phyloP scores from a whole-genome alignment of 2,888 invertebrate genomes.

The Caenorhabditis auriculariae region DNA sequence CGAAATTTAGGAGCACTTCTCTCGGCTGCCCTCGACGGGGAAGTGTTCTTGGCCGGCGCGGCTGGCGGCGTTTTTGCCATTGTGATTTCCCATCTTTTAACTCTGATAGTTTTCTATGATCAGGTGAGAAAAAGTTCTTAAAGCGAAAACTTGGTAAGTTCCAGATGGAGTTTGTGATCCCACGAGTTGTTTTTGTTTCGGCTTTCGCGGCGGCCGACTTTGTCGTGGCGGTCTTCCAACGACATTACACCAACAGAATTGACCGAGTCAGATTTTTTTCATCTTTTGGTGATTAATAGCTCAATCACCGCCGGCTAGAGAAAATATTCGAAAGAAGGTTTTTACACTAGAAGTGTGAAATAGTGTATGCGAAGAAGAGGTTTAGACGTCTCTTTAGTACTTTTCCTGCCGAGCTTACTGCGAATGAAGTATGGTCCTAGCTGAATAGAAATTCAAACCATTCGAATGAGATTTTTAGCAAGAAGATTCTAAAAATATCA shows the following conservation, averaged over 20 bases:
- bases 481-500: no score
- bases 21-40: slow-evolving; percentile 66
- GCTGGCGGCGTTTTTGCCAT: slow-evolving; percentile 88
- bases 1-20: slow-evolving; percentile 66
- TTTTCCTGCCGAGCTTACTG: no score
- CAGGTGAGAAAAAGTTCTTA: slow-evolving; percentile 65
- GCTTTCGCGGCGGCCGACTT: slow-evolving; percentile 81
- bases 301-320: no score
- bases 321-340: no score
- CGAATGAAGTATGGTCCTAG: no score
- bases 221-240: slow-evolving; percentile 85
- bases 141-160: no score
- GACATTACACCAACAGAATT: slow-evolving; percentile 73
- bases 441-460: no score
- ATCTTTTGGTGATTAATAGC: no score
- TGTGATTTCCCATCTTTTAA: slow-evolving; percentile 82
- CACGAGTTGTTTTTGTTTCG: slow-evolving; percentile 81
- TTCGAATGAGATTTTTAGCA: no score
- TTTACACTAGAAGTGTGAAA: no score
- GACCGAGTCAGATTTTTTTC: slow-evolving; percentile 39
- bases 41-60: slow-evolving; percentile 80
- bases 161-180: slow-evolving; percentile 91
- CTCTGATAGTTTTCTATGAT: slow-evolving; percentile 79
- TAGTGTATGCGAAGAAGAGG: no score
- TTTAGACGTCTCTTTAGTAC: no score